Percentiles rank a stretch among this genome's conserved stretches.
These are phyloP conservation scores for Oscheius onirici DNA, from an alignment of 2,888 invertebrate species.

Conservation along the genomic window DNA sequence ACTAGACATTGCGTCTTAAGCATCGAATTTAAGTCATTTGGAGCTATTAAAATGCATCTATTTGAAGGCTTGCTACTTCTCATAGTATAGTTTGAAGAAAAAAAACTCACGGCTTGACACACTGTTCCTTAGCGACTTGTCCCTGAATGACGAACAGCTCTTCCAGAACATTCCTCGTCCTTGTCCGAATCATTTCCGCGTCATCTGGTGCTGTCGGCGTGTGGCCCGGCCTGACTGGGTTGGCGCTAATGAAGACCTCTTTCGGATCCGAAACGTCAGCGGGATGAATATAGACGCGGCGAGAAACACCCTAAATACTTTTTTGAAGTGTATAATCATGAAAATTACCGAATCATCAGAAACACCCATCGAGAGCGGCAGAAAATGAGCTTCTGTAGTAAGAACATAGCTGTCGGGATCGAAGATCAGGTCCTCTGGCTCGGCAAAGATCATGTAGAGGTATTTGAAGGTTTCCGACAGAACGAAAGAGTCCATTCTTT, in stretches of 20 bases:
- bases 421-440: slow-evolving; percentile 75
- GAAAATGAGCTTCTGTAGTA: slow-evolving; percentile 86
- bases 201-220: slow-evolving; percentile 44
- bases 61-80: too few relatives aligned
- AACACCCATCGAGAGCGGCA: slow-evolving; percentile 79
- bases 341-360: neutral
- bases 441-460: slow-evolving; percentile 89
- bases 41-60: too few relatives aligned
- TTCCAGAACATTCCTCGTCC: slow-evolving; percentile 53
- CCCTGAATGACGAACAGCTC: slow-evolving; percentile 37
- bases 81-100: neutral
- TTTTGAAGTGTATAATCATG: neutral
- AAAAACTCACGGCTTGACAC: slow-evolving; percentile 46
- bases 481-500: slow-evolving; percentile 95
- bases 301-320: slow-evolving; percentile 13
- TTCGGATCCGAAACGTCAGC: slow-evolving; percentile 35
- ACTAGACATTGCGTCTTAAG: too few relatives aligned
- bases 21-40: too few relatives aligned
- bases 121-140: slow-evolving; percentile 26
- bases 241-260: slow-evolving; percentile 44
- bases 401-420: slow-evolving; percentile 75
- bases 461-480: slow-evolving; percentile 98
- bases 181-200: slow-evolving; percentile 45
- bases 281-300: slow-evolving; percentile 40
- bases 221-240: slow-evolving; percentile 43